Percentiles rank a stretch among this genome's conserved stretches.
Conservation (phyloP, 1,140 invertebrate genomes). For the Belonocnema kinseyi region DNA sequence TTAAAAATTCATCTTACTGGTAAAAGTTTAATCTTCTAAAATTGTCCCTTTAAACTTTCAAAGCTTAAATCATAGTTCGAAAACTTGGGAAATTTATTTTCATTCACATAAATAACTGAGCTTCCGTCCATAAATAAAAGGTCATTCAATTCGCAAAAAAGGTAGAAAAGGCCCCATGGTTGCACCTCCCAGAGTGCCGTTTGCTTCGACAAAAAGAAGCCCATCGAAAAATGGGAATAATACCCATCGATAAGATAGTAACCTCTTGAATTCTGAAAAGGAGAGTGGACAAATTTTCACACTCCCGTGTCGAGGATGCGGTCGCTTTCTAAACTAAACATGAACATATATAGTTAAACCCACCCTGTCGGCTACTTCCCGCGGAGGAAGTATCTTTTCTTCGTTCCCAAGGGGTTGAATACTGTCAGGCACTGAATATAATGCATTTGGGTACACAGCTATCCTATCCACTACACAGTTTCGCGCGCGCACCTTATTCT, state of each 20-base stretch:
- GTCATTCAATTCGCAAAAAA: no score
- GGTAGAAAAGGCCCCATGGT: no score
- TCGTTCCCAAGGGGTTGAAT: slow-evolving; percentile 31
- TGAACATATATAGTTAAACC: slow-evolving; percentile 8
- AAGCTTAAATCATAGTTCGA: no score
- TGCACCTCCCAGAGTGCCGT: neutral
- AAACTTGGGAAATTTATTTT: no score
- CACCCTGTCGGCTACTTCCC: neutral
- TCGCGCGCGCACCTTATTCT: slow-evolving; percentile 28
- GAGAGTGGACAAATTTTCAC: slow-evolving; percentile 14
- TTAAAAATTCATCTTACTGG: no score
- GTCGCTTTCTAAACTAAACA: slow-evolving; percentile 9
- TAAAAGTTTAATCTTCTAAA: no score
- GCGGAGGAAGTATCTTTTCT: slow-evolving; percentile 9
- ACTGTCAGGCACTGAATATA: neutral
- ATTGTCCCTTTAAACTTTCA: no score
- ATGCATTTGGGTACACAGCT: neutral
- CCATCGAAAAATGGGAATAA: neutral
- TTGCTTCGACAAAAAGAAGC: neutral
- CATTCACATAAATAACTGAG: no score
- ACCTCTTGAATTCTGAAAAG: neutral
- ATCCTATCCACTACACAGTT: neutral
- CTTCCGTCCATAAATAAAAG: no score
- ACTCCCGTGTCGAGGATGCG: slow-evolving; percentile 9
- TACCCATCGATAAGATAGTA: slow-evolving; percentile 9